phyloP scores from a whole-genome alignment of 1,140 invertebrate genomes.

The Glossosoma conforme region DNA sequence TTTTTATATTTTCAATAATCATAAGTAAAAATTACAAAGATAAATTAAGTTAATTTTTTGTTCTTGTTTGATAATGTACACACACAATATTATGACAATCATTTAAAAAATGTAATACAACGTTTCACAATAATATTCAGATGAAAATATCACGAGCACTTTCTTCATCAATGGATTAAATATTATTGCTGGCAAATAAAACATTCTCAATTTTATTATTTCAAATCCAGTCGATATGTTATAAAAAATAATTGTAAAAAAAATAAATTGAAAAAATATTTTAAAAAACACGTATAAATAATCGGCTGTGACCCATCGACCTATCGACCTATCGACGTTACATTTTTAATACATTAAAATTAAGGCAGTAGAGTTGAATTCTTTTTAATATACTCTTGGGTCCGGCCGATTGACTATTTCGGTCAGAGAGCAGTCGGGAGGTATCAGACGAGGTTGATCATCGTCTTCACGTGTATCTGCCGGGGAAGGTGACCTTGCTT shows the following conservation, averaged over 20 bases:
- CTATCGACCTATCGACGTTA: too few relatives aligned
- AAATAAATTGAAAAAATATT: not conserved
- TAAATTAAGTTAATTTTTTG: not conserved
- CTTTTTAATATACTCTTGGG: not conserved
- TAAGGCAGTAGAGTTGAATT: not conserved
- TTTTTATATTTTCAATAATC: not conserved
- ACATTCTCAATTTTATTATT: not conserved
- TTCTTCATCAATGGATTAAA: not conserved
- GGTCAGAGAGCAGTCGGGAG: not conserved
- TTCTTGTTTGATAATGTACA: not conserved
- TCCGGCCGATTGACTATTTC: slow-evolving; percentile 16
- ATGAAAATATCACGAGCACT: too few relatives aligned
- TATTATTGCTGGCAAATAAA: not conserved
- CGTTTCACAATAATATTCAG: too few relatives aligned
- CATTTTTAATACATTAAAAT: not conserved
- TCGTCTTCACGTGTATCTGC: slow-evolving; percentile 39
- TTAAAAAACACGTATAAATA: not conserved
- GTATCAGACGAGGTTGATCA: too few relatives aligned
- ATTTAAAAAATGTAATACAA: not conserved
- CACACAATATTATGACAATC: not conserved
- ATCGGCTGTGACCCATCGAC: too few relatives aligned
- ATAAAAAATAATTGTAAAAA: not conserved
- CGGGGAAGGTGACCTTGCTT: slow-evolving; percentile 47
- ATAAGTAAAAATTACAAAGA: not conserved
- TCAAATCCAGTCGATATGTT: not conserved